Evolutionary conservation across 1,140 invertebrate genomes (phyloP).

Genomic region (Zaprionus ghesquierei): DNA sequence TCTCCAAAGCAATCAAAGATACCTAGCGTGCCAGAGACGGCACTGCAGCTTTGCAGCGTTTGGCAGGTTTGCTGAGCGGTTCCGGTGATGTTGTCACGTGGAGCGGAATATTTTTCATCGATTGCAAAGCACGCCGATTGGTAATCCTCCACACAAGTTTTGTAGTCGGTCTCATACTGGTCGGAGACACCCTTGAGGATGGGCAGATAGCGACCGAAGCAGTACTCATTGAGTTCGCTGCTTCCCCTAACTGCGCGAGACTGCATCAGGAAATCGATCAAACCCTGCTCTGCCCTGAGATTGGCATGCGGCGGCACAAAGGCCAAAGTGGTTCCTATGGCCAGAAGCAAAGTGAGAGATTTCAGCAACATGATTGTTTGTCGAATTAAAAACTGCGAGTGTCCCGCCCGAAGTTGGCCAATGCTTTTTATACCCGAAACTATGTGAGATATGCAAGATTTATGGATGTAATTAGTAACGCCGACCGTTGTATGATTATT

Average conservation of each 20-base stretch:
- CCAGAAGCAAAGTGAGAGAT: constrained; percentile 4
- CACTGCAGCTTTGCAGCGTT: constrained; percentile 21
- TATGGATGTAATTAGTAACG: too few relatives aligned
- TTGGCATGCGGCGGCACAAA: not conserved
- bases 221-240: constrained; percentile 3
- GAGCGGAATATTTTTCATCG: not conserved
- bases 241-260: not conserved
- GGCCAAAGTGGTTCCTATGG: constrained; percentile 2
- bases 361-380: constrained; percentile 26
- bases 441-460: constrained; percentile 2
- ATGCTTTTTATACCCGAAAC: constrained; percentile 9
- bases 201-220: constrained; percentile 39
- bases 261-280: constrained; percentile 20
- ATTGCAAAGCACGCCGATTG: not conserved
- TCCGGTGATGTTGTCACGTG: not conserved
- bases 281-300: not conserved
- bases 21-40: not conserved
- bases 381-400: constrained; percentile 8
- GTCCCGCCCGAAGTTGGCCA: not conserved
- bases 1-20: constrained; percentile 25
- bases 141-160: constrained; percentile 13
- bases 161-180: constrained; percentile 20
- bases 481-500: too few relatives aligned
- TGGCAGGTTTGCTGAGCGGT: constrained; percentile 6
- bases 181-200: constrained; percentile 8